phyloP scores from a whole-genome alignment of 1,140 invertebrate genomes.

The Drosophila littoralis region DNA sequence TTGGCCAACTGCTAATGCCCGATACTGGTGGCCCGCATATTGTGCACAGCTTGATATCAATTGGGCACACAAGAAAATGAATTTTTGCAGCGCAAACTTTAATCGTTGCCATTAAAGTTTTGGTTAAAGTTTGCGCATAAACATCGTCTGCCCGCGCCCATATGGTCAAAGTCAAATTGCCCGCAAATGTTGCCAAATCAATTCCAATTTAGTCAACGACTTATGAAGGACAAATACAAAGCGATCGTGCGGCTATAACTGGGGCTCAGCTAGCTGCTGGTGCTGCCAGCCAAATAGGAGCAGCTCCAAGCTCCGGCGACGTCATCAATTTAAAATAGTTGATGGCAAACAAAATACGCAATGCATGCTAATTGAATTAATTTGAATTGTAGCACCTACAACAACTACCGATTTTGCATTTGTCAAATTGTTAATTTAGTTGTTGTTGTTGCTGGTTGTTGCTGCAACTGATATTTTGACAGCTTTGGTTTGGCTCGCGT shows the following conservation, averaged over 20 bases:
- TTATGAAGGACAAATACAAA: constrained; percentile 68
- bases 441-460: constrained; percentile 45
- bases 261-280: background rate
- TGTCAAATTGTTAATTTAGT: constrained; percentile 73
- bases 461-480: constrained; percentile 68
- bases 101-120: constrained; percentile 49
- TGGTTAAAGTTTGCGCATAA: constrained; percentile 1
- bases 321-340: constrained; percentile 81
- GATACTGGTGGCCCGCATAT: constrained; percentile 27
- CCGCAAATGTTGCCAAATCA: constrained; percentile 72
- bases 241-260: constrained; percentile 38
- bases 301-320: constrained; percentile 52
- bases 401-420: constrained; percentile 63
- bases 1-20: constrained; percentile 13
- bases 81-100: constrained; percentile 34
- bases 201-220: constrained; percentile 78
- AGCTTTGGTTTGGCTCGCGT: constrained; percentile 51
- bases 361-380: constrained; percentile 82
- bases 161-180: constrained; percentile 64
- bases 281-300: constrained; percentile 47
- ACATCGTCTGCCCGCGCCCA: constrained; percentile 70
- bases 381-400: constrained; percentile 80
- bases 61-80: background rate
- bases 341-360: constrained; percentile 66
- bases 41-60: constrained; percentile 50